These are phyloP conservation scores for Pyxicephalus adspersus DNA, from an alignment of 2,113 vertebrate species.

Conservation along the genomic window DNA sequence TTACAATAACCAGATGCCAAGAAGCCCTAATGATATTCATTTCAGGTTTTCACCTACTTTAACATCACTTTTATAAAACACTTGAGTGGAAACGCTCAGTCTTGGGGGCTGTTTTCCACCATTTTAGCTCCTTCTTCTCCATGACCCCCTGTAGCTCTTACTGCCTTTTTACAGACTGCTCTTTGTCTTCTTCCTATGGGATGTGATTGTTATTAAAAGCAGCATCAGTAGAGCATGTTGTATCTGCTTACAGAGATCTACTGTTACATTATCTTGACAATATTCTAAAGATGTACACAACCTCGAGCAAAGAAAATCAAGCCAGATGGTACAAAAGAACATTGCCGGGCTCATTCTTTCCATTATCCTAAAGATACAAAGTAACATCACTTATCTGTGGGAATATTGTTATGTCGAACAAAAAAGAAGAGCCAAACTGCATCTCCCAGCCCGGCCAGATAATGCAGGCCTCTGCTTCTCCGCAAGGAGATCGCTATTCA, in stretches of 20 bases:
- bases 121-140: neutral
- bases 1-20: no score
- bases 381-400: conserved; percentile 51
- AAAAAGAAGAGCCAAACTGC: conserved; percentile 8
- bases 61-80: no score
- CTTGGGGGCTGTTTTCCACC: neutral
- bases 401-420: conserved; percentile 43
- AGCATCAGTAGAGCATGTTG: conserved; percentile 16
- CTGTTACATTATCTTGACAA: conserved; percentile 36
- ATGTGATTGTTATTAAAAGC: conserved; percentile 30
- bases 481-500: conserved; percentile 17
- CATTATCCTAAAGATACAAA: conserved; percentile 45
- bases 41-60: no score
- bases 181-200: neutral
- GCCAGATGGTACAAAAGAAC: conserved; percentile 50
- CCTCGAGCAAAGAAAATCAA: conserved; percentile 29
- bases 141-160: neutral
- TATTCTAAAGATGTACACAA: conserved; percentile 44
- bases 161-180: neutral
- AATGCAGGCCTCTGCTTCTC: neutral
- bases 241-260: conserved; percentile 26
- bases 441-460: conserved; percentile 7
- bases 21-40: no score
- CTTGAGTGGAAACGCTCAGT: no score
- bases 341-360: conserved; percentile 29